Evolutionary conservation across 1,140 invertebrate genomes (phyloP).

Genomic region (Dendrolimus punctatus): DNA sequence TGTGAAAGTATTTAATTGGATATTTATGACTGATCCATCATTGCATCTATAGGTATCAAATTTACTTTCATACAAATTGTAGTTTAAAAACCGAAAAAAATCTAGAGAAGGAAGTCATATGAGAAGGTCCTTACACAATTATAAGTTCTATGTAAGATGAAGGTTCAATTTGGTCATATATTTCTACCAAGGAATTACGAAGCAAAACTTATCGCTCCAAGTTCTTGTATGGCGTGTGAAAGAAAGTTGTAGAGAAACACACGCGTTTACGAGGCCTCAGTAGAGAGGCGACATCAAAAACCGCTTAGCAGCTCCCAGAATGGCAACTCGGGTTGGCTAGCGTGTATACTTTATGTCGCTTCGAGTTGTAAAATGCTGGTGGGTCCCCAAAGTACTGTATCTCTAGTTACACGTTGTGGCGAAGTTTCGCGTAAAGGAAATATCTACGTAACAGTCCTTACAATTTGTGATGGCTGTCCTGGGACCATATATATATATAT

Average conservation of each 20-base stretch:
- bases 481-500: conserved; percentile 6
- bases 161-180: too few species aligned
- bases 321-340: conserved; percentile 17
- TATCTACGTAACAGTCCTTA: conserved; percentile 18
- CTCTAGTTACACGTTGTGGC: conserved; percentile 17
- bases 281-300: conserved; percentile 27
- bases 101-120: too few species aligned
- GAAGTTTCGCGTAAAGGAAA: conserved; percentile 21
- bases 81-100: too few species aligned
- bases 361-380: conserved; percentile 22
- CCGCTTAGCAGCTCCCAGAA: conserved; percentile 24
- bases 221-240: conserved; percentile 1
- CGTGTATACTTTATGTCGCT: conserved; percentile 22
- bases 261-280: conserved; percentile 26
- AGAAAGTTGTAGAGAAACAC: conserved; percentile 18
- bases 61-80: too few species aligned
- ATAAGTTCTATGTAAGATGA: too few species aligned
- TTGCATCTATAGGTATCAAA: too few species aligned
- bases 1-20: too few species aligned
- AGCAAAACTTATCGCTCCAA: too few species aligned
- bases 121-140: too few species aligned
- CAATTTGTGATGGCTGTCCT: conserved; percentile 18
- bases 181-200: too few species aligned
- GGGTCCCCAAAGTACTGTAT: conserved; percentile 17
- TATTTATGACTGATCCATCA: too few species aligned